phyloP scores from a whole-genome alignment of 1,140 invertebrate genomes.

The Vanessa atalanta region DNA sequence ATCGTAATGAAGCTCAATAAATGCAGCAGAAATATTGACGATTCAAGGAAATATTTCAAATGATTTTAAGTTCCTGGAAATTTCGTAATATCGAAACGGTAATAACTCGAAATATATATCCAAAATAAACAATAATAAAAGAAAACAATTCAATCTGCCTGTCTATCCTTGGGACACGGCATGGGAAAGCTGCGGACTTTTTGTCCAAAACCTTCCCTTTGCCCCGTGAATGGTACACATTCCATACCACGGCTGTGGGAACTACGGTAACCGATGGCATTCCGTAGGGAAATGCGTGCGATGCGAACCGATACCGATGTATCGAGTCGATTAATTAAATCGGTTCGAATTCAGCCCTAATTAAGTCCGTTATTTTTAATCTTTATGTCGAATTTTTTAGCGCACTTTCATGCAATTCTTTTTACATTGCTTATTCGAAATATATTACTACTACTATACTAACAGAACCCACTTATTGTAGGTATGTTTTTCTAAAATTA shows the following conservation, averaged over 20 bases:
- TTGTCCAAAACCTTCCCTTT: slow-evolving; percentile 49
- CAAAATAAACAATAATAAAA: slow-evolving; percentile 11
- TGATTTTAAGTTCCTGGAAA: not conserved
- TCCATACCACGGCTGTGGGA: slow-evolving; percentile 71
- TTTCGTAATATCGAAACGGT: not conserved
- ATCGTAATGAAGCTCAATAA: not conserved
- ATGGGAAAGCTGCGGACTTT: slow-evolving; percentile 72
- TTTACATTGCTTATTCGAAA: too few species aligned
- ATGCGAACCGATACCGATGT: slow-evolving; percentile 54
- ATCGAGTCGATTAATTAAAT: slow-evolving; percentile 61
- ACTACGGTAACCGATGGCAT: slow-evolving; percentile 56
- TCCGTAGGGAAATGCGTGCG: slow-evolving; percentile 61
- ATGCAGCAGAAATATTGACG: not conserved
- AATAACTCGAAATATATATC: not conserved
- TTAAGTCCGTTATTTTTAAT: not conserved
- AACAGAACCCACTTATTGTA: too few species aligned
- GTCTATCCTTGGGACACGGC: slow-evolving; percentile 35
- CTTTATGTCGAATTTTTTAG: not conserved
- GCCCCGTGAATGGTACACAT: slow-evolving; percentile 49
- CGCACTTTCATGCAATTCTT: too few species aligned
- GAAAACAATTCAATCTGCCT: not conserved
- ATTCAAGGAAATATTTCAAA: not conserved
- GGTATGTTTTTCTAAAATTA: too few species aligned
- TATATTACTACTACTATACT: too few species aligned
- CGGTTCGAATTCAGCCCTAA: not conserved